Evolutionary conservation across 2,113 vertebrate species (phyloP), one percentile per base, ranked within the genome.

Genomic region (Myocastor coypus): DNA sequence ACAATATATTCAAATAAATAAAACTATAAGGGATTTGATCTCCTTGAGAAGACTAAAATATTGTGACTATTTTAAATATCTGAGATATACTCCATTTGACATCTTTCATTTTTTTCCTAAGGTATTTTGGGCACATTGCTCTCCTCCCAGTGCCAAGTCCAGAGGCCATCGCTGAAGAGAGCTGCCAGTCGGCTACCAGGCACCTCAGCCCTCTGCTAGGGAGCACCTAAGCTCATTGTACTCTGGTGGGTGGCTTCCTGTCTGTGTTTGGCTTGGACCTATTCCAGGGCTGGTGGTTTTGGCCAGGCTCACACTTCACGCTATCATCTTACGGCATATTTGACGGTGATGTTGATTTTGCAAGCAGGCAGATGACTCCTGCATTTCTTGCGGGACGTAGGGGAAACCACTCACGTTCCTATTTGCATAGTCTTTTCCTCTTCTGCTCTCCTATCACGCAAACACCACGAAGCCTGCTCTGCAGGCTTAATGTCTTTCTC

Each of bases 171-270:
- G 17, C 6, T 20, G 14, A 32, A 46, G n/a, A 94, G n/a, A 92
- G 50, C 7, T 84, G 52, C 64, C 22, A 32, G 26, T 37, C 75
- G 78, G 20, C 71, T 93, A 50, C 0, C 28, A 32, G 78, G 26
- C 34, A 64, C 32, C 77, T 37, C 78, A 78, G 73, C 55, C 57
- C 92, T 89, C 63, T 40, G 61, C 88, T 85, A 30, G 2, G 77
- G 34, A 94, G 37, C 57, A 80, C 37, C 40, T 64, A 86, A 68
- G 12, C 64, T 85, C 66, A 69, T 75, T 40, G 16, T 66, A 86
- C 42, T 87, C 80, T 86, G 96, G 95, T 96, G 93, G 96, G 97
- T 96, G 97, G 97, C 97, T 98, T 98, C 98, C 98, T 98, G 97
- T 98, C 97, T 98, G 95, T 80, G 4, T 97, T 98, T 97, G 68